phyloP scores from a whole-genome alignment of 2,113 vertebrate species.

The Semnopithecus entellus region DNA sequence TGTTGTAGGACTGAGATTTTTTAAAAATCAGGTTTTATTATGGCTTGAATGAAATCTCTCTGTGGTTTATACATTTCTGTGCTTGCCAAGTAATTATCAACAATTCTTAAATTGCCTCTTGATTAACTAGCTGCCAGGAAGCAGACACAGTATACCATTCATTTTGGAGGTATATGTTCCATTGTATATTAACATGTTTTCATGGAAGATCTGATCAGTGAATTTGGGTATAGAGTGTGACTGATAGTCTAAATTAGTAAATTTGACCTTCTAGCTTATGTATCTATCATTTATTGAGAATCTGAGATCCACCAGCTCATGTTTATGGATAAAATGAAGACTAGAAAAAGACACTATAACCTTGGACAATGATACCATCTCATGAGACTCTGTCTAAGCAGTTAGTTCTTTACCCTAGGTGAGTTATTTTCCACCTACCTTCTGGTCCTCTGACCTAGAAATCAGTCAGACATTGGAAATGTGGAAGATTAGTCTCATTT shows the following conservation, averaged over 20 bases:
- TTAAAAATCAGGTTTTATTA: neutral
- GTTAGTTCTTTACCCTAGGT: neutral
- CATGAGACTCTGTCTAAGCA: neutral
- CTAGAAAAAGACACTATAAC: neutral
- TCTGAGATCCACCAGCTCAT: neutral
- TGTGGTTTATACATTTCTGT: neutral
- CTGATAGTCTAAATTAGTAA: neutral
- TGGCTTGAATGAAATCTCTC: constrained; percentile 24
- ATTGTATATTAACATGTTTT: neutral
- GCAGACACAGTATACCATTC: neutral
- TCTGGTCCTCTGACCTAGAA: neutral
- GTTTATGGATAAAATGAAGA: neutral
- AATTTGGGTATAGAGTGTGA: neutral
- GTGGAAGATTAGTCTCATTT: neutral
- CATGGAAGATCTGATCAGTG: neutral
- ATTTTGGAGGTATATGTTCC: neutral
- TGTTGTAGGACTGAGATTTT: neutral
- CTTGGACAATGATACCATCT: neutral
- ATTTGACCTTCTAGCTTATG: neutral
- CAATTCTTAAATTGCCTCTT: neutral
- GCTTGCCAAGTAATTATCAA: constrained; percentile 16
- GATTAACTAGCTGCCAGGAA: neutral
- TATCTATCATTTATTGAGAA: neutral
- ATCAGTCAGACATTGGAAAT: constrained; percentile 1
- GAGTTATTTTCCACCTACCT: neutral